These are phyloP conservation scores for Heliconius melpomene DNA, from an alignment of 1,140 invertebrate species.

Conservation along the genomic window DNA sequence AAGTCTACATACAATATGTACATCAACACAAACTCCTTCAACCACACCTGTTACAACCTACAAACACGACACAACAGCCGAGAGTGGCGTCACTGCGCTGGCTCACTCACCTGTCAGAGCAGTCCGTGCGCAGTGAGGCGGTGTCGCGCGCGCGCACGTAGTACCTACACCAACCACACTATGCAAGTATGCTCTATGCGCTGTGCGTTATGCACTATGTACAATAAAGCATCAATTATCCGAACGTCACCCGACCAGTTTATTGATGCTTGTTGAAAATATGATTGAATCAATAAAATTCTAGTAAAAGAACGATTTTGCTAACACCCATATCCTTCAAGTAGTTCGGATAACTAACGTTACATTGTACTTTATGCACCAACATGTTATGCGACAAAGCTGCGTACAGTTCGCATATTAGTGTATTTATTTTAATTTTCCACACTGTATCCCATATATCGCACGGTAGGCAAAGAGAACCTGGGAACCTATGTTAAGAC, in stretches of 20 bases:
- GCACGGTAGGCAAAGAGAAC: too few species aligned
- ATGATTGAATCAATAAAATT: too few species aligned
- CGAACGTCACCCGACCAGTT: too few species aligned
- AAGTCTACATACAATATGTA: too few species aligned
- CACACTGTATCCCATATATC: too few species aligned
- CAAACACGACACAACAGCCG: neutral
- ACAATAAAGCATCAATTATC: too few species aligned
- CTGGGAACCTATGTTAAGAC: too few species aligned
- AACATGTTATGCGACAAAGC: neutral
- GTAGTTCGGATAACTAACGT: too few species aligned
- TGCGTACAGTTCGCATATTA: neutral
- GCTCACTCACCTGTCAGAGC: conserved; percentile 73
- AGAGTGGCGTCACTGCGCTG: neutral
- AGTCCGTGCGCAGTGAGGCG: conserved; percentile 66
- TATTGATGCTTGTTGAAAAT: too few species aligned
- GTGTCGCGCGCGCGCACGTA: conserved; percentile 58
- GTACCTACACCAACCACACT: conserved; percentile 48
- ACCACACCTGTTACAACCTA: neutral
- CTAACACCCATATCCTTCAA: too few species aligned
- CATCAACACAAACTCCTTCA: too few species aligned
- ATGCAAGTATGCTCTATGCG: neutral
- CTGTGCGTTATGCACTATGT: neutral
- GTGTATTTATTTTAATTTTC: neutral
- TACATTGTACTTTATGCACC: neutral
- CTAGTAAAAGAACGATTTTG: too few species aligned